Evolutionary conservation across 1,140 invertebrate genomes (phyloP).

Genomic region (Zaprionus capensis): DNA sequence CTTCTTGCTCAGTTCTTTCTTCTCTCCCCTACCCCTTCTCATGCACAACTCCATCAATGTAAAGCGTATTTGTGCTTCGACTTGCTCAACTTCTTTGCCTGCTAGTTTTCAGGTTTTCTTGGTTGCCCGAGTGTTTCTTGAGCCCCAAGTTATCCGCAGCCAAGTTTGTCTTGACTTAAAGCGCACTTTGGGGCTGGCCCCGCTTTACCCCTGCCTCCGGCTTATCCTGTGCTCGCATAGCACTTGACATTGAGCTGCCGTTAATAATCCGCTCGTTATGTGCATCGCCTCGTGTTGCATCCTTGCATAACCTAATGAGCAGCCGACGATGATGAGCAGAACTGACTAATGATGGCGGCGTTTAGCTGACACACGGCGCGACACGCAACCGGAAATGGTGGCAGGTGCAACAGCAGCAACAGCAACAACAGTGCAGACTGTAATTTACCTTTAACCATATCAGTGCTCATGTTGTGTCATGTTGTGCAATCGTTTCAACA

Average conservation of each 20-base stretch:
- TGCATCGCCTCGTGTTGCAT: conserved; percentile 9
- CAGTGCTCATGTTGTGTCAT: conserved; percentile 43
- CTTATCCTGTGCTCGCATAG: not conserved
- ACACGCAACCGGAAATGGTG: conserved; percentile 56
- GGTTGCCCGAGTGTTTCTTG: conserved; percentile 30
- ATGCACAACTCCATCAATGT: not conserved
- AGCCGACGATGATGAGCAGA: conserved; percentile 6
- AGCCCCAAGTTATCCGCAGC: conserved; percentile 12
- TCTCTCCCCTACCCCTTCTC: not conserved
- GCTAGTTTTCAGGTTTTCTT: conserved; percentile 1
- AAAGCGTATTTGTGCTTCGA: not conserved
- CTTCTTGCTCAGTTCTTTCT: not conserved
- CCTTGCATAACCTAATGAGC: conserved; percentile 75
- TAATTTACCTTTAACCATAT: conserved; percentile 38
- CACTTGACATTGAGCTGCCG: conserved; percentile 65
- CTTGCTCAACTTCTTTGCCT: not conserved
- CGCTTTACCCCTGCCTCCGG: not conserved
- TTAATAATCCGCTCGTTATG: conserved; percentile 57
- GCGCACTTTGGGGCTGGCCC: not conserved
- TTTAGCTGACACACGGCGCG: conserved; percentile 35
- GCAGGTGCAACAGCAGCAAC: conserved; percentile 26
- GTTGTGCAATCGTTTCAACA: conserved; percentile 70
- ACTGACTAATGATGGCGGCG: conserved; percentile 47
- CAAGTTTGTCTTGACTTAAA: conserved; percentile 2
- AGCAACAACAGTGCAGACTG: not conserved